These are phyloP conservation scores for Monochamus saltuarius DNA, from an alignment of 1,140 invertebrate genomes.

Conservation along the genomic window DNA sequence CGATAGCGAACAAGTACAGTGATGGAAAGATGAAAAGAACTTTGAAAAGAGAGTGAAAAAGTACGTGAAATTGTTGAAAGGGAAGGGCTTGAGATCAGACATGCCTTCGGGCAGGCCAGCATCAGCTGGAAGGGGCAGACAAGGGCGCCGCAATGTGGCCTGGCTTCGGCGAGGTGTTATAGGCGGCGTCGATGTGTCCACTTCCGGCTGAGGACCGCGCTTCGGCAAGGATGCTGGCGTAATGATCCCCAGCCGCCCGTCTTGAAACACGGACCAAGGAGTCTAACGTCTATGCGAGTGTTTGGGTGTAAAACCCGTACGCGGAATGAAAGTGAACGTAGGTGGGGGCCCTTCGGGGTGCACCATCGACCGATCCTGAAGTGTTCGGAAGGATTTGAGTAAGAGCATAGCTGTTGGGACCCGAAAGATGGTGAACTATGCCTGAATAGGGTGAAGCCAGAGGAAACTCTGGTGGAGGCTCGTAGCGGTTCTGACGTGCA, in stretches of 20 bases:
- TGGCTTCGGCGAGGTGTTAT: too few species aligned
- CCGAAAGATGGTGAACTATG: too few species aligned
- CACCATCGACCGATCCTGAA: constrained; percentile 70
- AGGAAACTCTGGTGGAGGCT: too few species aligned
- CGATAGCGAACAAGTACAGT: constrained; percentile 90
- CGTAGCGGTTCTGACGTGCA: too few species aligned
- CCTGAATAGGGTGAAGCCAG: too few species aligned
- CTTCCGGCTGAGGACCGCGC: too few species aligned
- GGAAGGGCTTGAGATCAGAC: constrained; percentile 58
- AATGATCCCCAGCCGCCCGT: too few species aligned
- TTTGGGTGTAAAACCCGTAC: constrained; percentile 19
- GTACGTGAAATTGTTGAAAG: constrained; percentile 77
- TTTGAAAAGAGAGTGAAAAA: constrained; percentile 88
- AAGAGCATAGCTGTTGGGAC: constrained; percentile 76
- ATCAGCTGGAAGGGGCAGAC: too few species aligned
- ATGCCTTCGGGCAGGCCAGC: constrained; percentile 34
- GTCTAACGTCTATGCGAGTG: constrained; percentile 57
- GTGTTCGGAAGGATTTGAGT: constrained; percentile 1
- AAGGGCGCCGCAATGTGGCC: too few species aligned
- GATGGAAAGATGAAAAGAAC: constrained; percentile 89
- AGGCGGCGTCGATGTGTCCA: too few species aligned
- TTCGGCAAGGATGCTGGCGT: too few species aligned
- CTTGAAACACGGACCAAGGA: too few species aligned
- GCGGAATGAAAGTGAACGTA: constrained; percentile 36
- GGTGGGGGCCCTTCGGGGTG: constrained; percentile 32